These are phyloP conservation scores for Rhabdornis inornatus DNA, from an alignment of 2,113 vertebrate species.

Conservation along the genomic window DNA sequence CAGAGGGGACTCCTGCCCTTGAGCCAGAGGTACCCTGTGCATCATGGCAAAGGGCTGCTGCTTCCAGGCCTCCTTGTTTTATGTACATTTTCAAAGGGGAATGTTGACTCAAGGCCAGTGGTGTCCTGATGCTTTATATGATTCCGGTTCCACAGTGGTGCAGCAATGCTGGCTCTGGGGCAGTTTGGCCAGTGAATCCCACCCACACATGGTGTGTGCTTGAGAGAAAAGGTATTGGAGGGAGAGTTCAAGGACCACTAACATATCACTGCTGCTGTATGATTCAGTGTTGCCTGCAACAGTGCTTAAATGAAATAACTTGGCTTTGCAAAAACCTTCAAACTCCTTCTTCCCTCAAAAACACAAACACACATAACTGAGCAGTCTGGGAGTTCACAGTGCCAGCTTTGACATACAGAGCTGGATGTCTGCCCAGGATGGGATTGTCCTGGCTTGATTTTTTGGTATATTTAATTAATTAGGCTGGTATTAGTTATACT, in stretches of 20 bases:
- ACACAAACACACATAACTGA: background rate
- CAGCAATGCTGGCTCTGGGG: background rate
- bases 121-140: background rate
- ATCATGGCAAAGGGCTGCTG: background rate
- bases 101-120: background rate
- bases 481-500: background rate
- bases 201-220: background rate
- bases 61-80: background rate
- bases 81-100: background rate
- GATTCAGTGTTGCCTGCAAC: background rate
- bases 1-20: rapidly evolving
- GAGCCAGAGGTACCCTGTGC: background rate
- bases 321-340: background rate
- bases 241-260: background rate
- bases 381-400: background rate
- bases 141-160: background rate
- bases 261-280: background rate
- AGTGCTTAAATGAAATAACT: background rate
- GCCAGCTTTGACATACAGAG: background rate
- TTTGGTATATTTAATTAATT: background rate
- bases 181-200: background rate
- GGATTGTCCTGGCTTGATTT: background rate
- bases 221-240: background rate
- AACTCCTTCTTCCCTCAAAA: background rate
- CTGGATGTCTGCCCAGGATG: background rate